Evolutionary conservation across 2,888 invertebrate species (phyloP), one percentile per base, ranked within the genome.

Genomic region (Spisula solida): DNA sequence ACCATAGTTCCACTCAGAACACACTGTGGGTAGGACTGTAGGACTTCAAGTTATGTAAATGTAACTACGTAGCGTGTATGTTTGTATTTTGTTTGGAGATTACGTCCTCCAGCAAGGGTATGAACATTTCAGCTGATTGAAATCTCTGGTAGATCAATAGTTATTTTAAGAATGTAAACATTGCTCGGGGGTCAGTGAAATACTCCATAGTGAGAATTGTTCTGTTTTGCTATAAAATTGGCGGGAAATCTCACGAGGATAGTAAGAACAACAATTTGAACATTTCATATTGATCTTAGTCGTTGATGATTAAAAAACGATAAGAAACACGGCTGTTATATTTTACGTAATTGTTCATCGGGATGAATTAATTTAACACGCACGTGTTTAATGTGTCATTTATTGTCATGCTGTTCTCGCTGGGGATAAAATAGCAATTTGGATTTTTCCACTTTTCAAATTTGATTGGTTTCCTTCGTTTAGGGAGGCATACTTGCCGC

Each of bases 321-420:
- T 79, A 85, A 81, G 81, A 70, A 81, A 81, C 20, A 86, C 56
- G 47, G 66, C 81, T 29, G 60, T 70, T 81, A 25, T 81, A 78
- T 86, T 86, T 86, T 86, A 66, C 86, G 86, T 86, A 86, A 86
- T 81, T 86, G 80, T 86, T 86, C 86, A 56, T 86, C 60, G 80
- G 80, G 66, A 86, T 86, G 86, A 86, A 86, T 86, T 86, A 86
- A 86, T 86, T 81, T 81, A 86, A 70, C 86, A 81, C 81, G 80
- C 86, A 86, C 86, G 86, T 86, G 86, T 66, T 86, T 86, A 86
- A 86, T 86, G 86, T 86, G 86, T 80, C 86, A 86, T 81, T 86
- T 86, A 86, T 86, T 81, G 86, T 86, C 81, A 86, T n/a, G 66
- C 18, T 8, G 81, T 81, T 81, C 81, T 86, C 86, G 31, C 86